Conservation (phyloP, 2,113 vertebrate genomes). For the Ptilonorhynchus violaceus region DNA sequence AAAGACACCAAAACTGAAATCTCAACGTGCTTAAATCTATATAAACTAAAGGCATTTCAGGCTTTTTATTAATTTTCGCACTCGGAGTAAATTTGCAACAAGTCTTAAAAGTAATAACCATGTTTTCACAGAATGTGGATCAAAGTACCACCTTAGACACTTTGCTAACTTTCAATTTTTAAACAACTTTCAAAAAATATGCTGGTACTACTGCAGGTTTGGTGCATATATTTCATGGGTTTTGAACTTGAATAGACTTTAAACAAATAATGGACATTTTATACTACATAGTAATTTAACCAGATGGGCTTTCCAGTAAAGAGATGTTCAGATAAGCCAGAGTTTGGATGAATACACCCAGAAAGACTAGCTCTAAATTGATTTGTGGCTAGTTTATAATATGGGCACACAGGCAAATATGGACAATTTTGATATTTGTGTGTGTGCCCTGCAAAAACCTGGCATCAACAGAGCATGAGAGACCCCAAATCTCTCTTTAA, state of each 20-base stretch:
- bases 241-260: constrained; percentile 41
- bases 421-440: neutral
- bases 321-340: neutral
- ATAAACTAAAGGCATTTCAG: neutral
- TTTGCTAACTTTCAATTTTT: neutral
- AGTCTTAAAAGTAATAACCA: constrained; percentile 11
- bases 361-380: neutral
- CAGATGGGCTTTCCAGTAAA: neutral
- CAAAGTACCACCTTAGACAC: constrained; percentile 8
- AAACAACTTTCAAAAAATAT: constrained; percentile 7
- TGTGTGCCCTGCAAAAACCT: neutral
- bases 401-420: neutral
- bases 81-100: neutral
- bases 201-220: neutral
- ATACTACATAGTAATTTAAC: constrained; percentile 33
- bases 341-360: neutral
- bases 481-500: neutral
- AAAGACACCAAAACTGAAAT: neutral
- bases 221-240: neutral
- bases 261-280: constrained; percentile 26
- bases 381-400: neutral
- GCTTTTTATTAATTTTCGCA: neutral
- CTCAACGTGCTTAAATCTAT: neutral
- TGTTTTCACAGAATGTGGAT: neutral
- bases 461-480: neutral